Evolutionary conservation across 2,888 invertebrate genomes (phyloP).

Genomic region (Nycteola revayana): DNA sequence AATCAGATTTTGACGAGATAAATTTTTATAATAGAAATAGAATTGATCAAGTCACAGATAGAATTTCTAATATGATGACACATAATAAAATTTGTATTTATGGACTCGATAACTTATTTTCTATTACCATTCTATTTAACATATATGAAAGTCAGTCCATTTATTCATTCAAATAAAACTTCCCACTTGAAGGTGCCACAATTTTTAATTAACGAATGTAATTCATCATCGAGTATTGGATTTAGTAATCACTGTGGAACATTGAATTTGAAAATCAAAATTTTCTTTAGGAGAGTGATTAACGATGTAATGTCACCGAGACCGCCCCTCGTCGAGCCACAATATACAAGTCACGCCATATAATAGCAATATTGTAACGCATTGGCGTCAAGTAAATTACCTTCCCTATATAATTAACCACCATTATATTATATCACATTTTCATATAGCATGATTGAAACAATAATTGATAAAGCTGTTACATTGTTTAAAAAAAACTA

Average conservation of each 20-base stretch:
- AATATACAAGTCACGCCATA: slow-evolving; percentile 72
- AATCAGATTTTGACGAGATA: background rate
- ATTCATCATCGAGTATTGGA: slow-evolving; percentile 65
- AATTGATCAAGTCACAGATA: slow-evolving; percentile 11
- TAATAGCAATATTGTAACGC: slow-evolving; percentile 74
- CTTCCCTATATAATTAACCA: slow-evolving; percentile 62
- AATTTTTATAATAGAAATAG: slow-evolving; percentile 15
- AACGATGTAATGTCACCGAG: slow-evolving; percentile 70
- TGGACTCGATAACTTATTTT: too few species aligned
- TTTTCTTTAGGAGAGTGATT: slow-evolving; percentile 70
- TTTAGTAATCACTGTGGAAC: slow-evolving; percentile 59
- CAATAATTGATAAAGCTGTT: too few species aligned
- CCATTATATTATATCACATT: slow-evolving; percentile 37
- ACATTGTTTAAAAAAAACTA: too few species aligned
- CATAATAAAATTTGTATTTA: too few species aligned
- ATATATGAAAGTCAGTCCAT: too few species aligned
- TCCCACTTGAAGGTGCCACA: slow-evolving; percentile 32
- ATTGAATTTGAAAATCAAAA: slow-evolving; percentile 77
- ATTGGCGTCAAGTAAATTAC: slow-evolving; percentile 69
- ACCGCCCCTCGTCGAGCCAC: slow-evolving; percentile 61
- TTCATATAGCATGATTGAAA: too few species aligned
- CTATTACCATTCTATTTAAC: too few species aligned
- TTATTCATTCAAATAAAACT: too few species aligned
- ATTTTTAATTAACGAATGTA: slow-evolving; percentile 59
- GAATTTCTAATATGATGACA: too few species aligned